Conservation (phyloP, 1,140 invertebrate genomes). For the Cotesia glomerata region DNA sequence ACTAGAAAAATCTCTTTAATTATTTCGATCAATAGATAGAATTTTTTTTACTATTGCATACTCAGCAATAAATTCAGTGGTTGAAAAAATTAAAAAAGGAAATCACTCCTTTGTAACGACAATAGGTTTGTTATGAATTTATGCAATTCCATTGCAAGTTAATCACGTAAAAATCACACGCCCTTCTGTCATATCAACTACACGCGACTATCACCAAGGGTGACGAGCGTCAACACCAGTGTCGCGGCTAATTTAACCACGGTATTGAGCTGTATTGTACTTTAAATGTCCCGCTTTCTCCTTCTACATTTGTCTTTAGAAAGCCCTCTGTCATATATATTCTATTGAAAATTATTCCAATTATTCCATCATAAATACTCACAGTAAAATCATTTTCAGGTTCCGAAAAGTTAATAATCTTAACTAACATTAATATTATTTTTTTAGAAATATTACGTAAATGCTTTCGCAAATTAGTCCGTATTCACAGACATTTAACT, state of each 20-base stretch:
- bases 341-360: slow-evolving; percentile 9
- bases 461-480: background rate
- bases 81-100: too few relatives aligned
- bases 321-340: background rate
- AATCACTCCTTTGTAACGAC: too few relatives aligned
- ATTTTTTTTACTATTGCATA: too few relatives aligned
- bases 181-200: slow-evolving; percentile 14
- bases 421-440: too few relatives aligned
- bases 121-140: background rate
- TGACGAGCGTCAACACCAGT: slow-evolving; percentile 27
- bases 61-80: too few relatives aligned
- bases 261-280: slow-evolving; percentile 22
- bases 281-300: slow-evolving; percentile 23
- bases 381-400: too few relatives aligned
- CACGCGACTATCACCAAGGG: slow-evolving; percentile 11
- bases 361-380: too few relatives aligned
- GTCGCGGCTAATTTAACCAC: slow-evolving; percentile 29
- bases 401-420: background rate
- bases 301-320: background rate
- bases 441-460: background rate
- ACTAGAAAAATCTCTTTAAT: too few relatives aligned
- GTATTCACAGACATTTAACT: background rate
- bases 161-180: background rate
- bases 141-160: background rate
- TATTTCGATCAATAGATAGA: too few relatives aligned